Percentiles rank a stretch among this genome's conserved stretches.
Conservation (phyloP, 2,797 vertebrate genomes). For the Artibeus lituratus region DNA sequence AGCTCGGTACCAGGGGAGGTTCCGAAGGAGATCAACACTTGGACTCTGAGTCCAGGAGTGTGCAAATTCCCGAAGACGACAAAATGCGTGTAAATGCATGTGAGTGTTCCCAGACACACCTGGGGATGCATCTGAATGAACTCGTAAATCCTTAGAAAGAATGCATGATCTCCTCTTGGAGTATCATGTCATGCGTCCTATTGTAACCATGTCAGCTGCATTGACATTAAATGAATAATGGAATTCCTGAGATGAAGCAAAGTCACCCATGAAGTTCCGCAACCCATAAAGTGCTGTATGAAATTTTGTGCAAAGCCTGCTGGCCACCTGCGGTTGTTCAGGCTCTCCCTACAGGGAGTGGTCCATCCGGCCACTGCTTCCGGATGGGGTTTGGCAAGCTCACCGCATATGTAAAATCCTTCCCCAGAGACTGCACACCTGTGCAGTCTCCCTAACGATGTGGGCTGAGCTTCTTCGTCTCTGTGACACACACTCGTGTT, state of each 20-base stretch:
- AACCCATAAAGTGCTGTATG: not conserved
- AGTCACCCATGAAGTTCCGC: not conserved
- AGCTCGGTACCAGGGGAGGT: not conserved
- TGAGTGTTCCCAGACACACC: not conserved
- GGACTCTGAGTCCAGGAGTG: not conserved
- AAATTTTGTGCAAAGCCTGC: not conserved
- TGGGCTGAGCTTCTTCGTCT: not conserved
- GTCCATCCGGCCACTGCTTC: not conserved
- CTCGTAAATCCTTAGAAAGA: not conserved
- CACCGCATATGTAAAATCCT: not conserved
- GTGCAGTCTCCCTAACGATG: not conserved
- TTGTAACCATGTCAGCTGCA: not conserved
- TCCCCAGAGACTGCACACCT: not conserved
- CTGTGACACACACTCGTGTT: not conserved
- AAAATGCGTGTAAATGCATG: not conserved
- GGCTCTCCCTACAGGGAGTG: not conserved
- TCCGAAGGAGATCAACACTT: not conserved
- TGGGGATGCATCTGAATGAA: not conserved
- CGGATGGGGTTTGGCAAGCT: not conserved
- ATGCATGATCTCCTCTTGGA: not conserved
- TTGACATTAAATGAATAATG: not conserved
- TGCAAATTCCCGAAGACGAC: not conserved
- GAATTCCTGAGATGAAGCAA: not conserved
- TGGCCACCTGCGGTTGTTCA: not conserved
- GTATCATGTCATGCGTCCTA: not conserved